phyloP scores from a whole-genome alignment of 2,113 vertebrate species.

The Raja brachyura region DNA sequence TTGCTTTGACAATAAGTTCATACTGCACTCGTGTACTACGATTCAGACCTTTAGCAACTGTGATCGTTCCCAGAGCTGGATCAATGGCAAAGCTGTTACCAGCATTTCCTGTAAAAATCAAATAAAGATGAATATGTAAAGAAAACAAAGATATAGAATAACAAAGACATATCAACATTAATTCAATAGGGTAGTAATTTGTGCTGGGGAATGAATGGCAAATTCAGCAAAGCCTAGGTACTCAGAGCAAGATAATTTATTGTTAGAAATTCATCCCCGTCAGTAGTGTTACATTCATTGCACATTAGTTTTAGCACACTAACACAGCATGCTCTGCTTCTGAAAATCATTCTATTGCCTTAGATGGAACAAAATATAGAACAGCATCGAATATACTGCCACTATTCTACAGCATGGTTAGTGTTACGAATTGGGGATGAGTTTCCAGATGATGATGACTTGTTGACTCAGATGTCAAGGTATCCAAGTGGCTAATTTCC shows the following conservation, averaged over 20 bases:
- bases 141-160: background rate
- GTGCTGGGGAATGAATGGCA: background rate
- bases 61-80: conserved; percentile 77
- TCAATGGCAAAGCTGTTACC: conserved; percentile 86
- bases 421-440: too few relatives aligned
- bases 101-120: conserved; percentile 70
- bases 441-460: background rate
- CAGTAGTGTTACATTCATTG: too few relatives aligned
- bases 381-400: too few relatives aligned
- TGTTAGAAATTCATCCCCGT: too few relatives aligned
- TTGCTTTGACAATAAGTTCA: conserved; percentile 78
- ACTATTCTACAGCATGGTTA: too few relatives aligned
- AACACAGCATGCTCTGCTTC: too few relatives aligned
- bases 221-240: background rate
- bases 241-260: background rate
- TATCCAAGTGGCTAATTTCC: background rate
- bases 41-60: conserved; percentile 82
- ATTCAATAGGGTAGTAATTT: background rate
- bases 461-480: background rate
- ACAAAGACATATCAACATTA: background rate
- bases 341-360: too few relatives aligned
- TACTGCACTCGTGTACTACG: conserved; percentile 71
- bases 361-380: too few relatives aligned
- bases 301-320: too few relatives aligned
- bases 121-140: conserved; percentile 41